Evolutionary conservation across 2,113 vertebrate genomes (phyloP).

Genomic region (Lagopus leucura): DNA sequence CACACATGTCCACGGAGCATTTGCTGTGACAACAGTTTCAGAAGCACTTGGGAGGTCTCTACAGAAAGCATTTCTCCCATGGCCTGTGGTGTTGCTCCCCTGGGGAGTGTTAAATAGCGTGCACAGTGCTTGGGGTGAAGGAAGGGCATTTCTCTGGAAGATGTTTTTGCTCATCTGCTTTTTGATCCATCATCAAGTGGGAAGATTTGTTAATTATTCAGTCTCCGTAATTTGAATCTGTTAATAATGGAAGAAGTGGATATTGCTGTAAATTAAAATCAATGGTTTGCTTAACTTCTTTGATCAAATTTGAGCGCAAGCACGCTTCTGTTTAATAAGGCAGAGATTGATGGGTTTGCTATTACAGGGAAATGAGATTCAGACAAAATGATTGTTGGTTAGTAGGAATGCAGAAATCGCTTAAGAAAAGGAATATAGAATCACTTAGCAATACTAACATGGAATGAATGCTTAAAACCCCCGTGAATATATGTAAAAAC

Average conservation of each 20-base stretch:
- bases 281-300: constrained; percentile 60
- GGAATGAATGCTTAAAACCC: constrained; percentile 28
- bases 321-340: constrained; percentile 38
- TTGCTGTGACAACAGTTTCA: not conserved
- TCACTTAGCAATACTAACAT: constrained; percentile 34
- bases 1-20: not conserved
- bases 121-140: not conserved
- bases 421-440: constrained; percentile 58
- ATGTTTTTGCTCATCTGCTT: not conserved
- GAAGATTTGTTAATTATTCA: constrained; percentile 64
- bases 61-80: not conserved
- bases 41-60: not conserved
- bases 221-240: constrained; percentile 28
- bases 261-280: constrained; percentile 68
- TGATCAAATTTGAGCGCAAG: constrained; percentile 32
- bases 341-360: constrained; percentile 55
- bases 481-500: constrained; percentile 3
- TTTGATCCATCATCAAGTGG: not conserved
- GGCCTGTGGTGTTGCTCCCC: not conserved
- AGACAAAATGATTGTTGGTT: constrained; percentile 63
- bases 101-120: not conserved
- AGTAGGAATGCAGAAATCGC: constrained; percentile 31
- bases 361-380: constrained; percentile 43
- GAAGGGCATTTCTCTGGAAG: not conserved
- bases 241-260: constrained; percentile 68